phyloP scores from a whole-genome alignment of 2,797 vertebrate species.

The Salmo trutta region DNA sequence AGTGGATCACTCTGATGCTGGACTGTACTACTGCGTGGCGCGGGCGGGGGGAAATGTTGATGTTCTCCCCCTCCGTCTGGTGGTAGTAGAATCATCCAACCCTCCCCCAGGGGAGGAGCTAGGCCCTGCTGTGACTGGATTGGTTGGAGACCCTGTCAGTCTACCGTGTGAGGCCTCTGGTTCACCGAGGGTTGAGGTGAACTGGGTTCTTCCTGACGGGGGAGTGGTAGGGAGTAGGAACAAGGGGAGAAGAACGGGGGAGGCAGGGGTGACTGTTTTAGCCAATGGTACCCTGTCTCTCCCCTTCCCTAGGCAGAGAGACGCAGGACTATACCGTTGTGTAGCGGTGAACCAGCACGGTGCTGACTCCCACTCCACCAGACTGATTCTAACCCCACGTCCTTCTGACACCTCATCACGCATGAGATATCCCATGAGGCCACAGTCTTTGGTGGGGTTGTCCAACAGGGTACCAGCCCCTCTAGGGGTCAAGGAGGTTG shows the following conservation, averaged over 20 bases:
- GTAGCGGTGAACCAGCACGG: slow-evolving; percentile 85
- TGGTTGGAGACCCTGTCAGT: slow-evolving; percentile 73
- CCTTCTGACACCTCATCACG: slow-evolving; percentile 54
- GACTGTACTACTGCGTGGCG: slow-evolving; percentile 85
- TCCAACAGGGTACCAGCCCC: slow-evolving; percentile 70
- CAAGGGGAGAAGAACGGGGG: slow-evolving; percentile 59
- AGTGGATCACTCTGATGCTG: slow-evolving; percentile 74
- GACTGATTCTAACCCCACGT: slow-evolving; percentile 73
- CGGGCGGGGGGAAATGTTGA: slow-evolving; percentile 77
- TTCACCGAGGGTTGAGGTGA: slow-evolving; percentile 78
- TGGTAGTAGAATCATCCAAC: slow-evolving; percentile 74
- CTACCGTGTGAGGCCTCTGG: slow-evolving; percentile 78
- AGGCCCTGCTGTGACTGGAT: slow-evolving; percentile 66
- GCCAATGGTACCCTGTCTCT: slow-evolving; percentile 83
- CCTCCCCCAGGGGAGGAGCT: slow-evolving; percentile 63
- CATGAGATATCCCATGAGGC: slow-evolving; percentile 61
- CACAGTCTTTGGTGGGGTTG: slow-evolving; percentile 71
- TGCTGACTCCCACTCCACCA: slow-evolving; percentile 75
- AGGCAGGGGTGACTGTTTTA: slow-evolving; percentile 65
- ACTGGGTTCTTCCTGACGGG: slow-evolving; percentile 86
- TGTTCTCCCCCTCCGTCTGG: slow-evolving; percentile 71
- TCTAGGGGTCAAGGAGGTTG: slow-evolving; percentile 82
- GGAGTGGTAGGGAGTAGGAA: slow-evolving; percentile 58
- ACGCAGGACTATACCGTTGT: slow-evolving; percentile 87
- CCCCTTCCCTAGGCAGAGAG: slow-evolving; percentile 66